These are phyloP conservation scores for Turdus rufiventris DNA, from an alignment of 2,113 vertebrate genomes.

Conservation along the genomic window DNA sequence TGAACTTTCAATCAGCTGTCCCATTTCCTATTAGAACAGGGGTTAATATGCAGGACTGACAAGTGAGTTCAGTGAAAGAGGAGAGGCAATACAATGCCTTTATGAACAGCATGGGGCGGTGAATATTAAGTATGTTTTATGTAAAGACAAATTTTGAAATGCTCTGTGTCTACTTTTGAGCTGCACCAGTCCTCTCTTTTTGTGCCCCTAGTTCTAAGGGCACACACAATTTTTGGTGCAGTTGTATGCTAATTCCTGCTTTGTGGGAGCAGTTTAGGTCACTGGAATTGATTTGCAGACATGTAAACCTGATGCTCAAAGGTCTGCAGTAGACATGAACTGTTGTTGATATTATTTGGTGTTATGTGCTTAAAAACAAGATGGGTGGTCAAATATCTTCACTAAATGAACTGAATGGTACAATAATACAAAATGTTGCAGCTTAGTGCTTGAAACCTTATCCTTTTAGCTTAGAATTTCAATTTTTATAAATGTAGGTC, in stretches of 20 bases:
- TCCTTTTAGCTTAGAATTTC: background rate
- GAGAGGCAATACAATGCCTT: background rate
- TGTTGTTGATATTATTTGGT: background rate
- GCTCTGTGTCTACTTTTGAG: background rate
- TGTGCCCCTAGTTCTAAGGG: background rate
- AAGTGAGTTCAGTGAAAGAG: background rate
- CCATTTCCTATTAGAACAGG: background rate
- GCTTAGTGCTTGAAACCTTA: background rate
- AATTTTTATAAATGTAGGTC: conserved; percentile 33
- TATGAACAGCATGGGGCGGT: background rate
- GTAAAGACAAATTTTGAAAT: background rate
- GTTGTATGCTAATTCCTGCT: background rate
- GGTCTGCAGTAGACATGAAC: background rate
- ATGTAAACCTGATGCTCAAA: background rate
- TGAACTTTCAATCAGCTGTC: conserved; percentile 41
- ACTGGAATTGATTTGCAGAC: background rate
- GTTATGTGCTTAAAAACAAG: background rate
- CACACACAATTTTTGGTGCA: background rate
- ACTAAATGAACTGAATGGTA: background rate
- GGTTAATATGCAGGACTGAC: background rate
- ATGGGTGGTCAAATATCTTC: background rate
- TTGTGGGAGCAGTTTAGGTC: background rate
- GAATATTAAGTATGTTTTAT: background rate
- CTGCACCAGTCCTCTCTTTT: background rate
- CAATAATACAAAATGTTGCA: background rate